Evolutionary conservation across 2,888 invertebrate species (phyloP).

Genomic region (Ethmia dodecea): DNA sequence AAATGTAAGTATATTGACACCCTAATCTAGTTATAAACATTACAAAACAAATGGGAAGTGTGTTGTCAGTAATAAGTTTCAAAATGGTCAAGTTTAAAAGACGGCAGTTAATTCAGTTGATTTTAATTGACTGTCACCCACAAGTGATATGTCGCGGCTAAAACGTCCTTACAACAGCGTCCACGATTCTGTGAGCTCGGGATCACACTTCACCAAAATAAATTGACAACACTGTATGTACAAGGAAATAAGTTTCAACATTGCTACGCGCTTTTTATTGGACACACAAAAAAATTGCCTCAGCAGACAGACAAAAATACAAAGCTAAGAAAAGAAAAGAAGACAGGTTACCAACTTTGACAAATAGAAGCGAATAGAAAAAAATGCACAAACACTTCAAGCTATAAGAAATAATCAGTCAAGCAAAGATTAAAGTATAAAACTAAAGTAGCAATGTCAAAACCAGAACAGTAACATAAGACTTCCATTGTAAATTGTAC

Average conservation of each 20-base stretch:
- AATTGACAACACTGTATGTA: slow-evolving; percentile 64
- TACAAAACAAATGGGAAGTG: slow-evolving; percentile 45
- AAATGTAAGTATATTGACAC: slow-evolving; percentile 41
- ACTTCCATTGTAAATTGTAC: slow-evolving; percentile 51
- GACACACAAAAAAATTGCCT: slow-evolving; percentile 23
- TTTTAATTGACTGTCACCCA: slow-evolving; percentile 64
- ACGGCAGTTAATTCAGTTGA: slow-evolving; percentile 35
- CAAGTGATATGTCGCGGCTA: slow-evolving; percentile 62
- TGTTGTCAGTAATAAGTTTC: slow-evolving; percentile 46
- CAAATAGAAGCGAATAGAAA: slow-evolving; percentile 41
- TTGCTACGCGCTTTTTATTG: slow-evolving; percentile 51
- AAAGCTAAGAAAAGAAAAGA: no score
- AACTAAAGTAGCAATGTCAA: slow-evolving; percentile 66
- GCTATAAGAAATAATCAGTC: slow-evolving; percentile 14
- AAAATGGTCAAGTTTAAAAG: slow-evolving; percentile 20
- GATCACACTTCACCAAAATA: no score
- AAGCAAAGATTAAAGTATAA: slow-evolving; percentile 22
- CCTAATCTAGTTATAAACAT: slow-evolving; percentile 52
- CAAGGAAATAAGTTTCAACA: slow-evolving; percentile 60
- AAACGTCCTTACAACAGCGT: no score
- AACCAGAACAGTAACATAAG: slow-evolving; percentile 43
- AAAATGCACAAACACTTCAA: slow-evolving; percentile 33
- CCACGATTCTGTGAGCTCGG: no score
- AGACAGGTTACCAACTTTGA: slow-evolving; percentile 76
- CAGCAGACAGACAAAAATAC: slow-evolving; percentile 20